Base-by-base conservation (phyloP, 1,140 invertebrate genomes). In the Nylanderia fulva region DNA sequence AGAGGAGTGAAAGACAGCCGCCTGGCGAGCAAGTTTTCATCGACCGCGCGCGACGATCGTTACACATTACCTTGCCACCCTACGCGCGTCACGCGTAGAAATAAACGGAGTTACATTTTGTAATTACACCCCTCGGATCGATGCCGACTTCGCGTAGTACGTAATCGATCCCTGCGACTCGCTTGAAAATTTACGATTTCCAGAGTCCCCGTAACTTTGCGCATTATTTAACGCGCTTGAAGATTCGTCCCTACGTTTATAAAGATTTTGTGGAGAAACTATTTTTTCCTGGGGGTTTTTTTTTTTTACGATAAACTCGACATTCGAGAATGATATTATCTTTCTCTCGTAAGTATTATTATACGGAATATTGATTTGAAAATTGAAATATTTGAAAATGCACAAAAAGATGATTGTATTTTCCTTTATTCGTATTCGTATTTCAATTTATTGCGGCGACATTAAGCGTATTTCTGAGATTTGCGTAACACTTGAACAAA, bases 1-100 rank as follows among this genome's bases (percentile, higher is more conserved):
- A 36, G 33, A n/a, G 29, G 56, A 11, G 45, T 48, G 11, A 52
- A 27, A 27, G 42, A 27, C 11, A 83, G 63, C 39, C 45, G n/a
- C 18, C 18, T 36, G 27, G 36, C 27, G 24, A 82, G 52, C 64
- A 60, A 56, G 77, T 82, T 71, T n/a, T 27, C 68, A 66, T 74
- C 85, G 87, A 87, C 77, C 82, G 71, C 39, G 27, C 13, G 39
- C 11, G 61, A 68, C 85, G 45, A 85, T 85, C 84, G 84, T 85
- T 86, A 77, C n/a, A 15, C 27, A 39, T 85, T 29, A 21, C 54
- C 77, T 39, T 52, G 15, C 61, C 42, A 61, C 68, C 84, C 60
- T 76, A 24, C 21, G 21, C 84, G 36, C 54, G 63, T 60, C 60
- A 24, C 42, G 21, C 69, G 71, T 61, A 24, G 75, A 76, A 84